Evolutionary conservation across 2,797 vertebrate species (phyloP), one percentile per base, ranked within the genome.

Genomic region (Pteropus rufus): DNA sequence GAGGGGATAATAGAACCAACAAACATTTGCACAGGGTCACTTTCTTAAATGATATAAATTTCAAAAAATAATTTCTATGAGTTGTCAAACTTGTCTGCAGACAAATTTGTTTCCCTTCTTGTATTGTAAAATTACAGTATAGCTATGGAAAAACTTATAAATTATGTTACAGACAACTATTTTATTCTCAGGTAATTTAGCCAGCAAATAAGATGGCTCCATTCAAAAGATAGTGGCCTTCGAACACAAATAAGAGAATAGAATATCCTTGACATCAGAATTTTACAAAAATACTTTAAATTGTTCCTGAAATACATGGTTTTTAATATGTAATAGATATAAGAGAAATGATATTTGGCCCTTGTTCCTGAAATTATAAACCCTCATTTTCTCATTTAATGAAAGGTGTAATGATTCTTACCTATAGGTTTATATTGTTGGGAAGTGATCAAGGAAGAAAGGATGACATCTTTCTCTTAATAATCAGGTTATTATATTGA

Each of bases 41-140:
- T 89, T 93, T 89, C 56, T 26, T 82, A 93, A 81, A 72, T 81
- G 60, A 82, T 82, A 65, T 24, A 91, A 85, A 65, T 3, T 65
- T 49, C 9, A 44, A 89, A 93, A 84, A 89, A 65, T 52, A 76
- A 64, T 75, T 90, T 81, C 91, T 76, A 77, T 82, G 39, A 82
- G 26, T 70, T 82, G 23, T 77, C 29, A 90, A 65, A 82, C 77
- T 96, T 86, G n/a, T 54, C 36, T 46, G 5, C 31, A 73, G 86
- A 75, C 60, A 75, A 79, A 73, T 60, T 72, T 69, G 21, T 88
- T 88, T 85, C 2, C 19, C 4, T 3, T 82, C 44, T 77, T 93
- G 3, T 58, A 34, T 88, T 95, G 19, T 39, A 73, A 80, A 65
- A n/a, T 72, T 86, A 62, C 54, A 2, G 3, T 80, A 7, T 88